phyloP scores from a whole-genome alignment of 2,797 vertebrate genomes.

The Ciconia nigra region DNA sequence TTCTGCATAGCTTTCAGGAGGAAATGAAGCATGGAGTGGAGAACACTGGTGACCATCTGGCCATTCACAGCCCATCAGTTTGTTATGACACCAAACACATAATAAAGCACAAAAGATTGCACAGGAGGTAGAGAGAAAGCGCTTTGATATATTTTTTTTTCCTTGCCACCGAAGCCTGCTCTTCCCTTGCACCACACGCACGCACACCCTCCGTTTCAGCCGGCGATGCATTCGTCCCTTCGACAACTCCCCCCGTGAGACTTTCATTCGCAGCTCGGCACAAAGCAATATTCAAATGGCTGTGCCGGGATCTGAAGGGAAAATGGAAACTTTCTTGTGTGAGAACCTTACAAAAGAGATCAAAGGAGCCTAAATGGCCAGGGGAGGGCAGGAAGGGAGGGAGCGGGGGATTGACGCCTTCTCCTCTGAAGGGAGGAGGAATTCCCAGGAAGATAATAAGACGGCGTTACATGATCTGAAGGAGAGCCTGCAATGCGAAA shows the following conservation, averaged over 20 bases:
- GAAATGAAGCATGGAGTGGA: slow-evolving; percentile 63
- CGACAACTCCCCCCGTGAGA: background rate
- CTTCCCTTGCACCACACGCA: slow-evolving; percentile 21
- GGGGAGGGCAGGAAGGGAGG: slow-evolving; percentile 38
- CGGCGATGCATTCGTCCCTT: background rate
- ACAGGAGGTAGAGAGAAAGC: slow-evolving; percentile 42
- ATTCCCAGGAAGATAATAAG: slow-evolving; percentile 54
- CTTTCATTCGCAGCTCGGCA: background rate
- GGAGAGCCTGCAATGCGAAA: background rate
- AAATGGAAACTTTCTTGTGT: slow-evolving; percentile 61
- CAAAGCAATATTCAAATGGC: slow-evolving; percentile 59
- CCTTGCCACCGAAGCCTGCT: slow-evolving; percentile 58
- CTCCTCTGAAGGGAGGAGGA: slow-evolving; percentile 6
- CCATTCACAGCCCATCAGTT: slow-evolving; percentile 64
- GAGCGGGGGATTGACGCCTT: background rate
- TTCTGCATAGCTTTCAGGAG: slow-evolving; percentile 63
- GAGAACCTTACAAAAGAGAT: slow-evolving; percentile 61
- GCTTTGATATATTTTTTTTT: slow-evolving; percentile 58
- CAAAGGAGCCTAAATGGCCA: slow-evolving; percentile 59
- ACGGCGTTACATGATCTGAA: background rate
- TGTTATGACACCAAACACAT: slow-evolving; percentile 66
- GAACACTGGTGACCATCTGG: slow-evolving; percentile 71
- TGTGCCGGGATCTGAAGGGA: background rate
- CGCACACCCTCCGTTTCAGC: background rate
- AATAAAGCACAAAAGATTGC: slow-evolving; percentile 63